Percentiles rank a stretch among this genome's conserved stretches.
Evolutionary conservation across 2,113 vertebrate genomes (phyloP).

Genomic region (Microcebus lehilahytsara): DNA sequence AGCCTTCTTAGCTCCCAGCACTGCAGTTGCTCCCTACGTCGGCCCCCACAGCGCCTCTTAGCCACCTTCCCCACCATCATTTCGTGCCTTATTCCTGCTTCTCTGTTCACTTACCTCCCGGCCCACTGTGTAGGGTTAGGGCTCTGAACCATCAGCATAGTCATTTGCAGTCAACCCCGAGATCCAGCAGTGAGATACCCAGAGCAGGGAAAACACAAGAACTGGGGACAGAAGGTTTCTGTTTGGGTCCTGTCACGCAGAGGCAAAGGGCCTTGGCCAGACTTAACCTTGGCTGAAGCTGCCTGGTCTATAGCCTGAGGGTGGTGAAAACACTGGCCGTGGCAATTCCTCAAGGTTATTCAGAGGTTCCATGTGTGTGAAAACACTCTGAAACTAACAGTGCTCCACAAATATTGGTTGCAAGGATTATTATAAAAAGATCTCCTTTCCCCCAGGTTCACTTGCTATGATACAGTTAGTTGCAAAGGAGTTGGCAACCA

Average conservation of each 20-base stretch:
- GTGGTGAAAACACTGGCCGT: neutral
- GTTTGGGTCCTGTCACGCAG: neutral
- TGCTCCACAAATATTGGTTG: neutral
- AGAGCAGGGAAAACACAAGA: neutral
- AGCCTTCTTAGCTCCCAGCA: neutral
- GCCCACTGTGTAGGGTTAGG: neutral
- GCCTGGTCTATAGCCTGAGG: neutral
- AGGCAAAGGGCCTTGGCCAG: neutral
- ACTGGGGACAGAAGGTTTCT: neutral
- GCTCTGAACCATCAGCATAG: neutral
- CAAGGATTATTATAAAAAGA: neutral
- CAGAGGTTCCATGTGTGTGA: neutral
- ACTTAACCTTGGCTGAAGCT: neutral
- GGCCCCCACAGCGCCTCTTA: neutral
- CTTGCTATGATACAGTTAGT: neutral
- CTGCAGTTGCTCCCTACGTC: neutral
- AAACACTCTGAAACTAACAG: neutral
- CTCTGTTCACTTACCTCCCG: neutral
- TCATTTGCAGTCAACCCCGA: neutral
- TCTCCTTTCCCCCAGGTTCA: neutral
- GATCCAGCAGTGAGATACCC: neutral
- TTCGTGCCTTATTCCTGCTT: neutral
- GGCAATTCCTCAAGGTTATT: neutral
- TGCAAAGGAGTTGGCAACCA: neutral
- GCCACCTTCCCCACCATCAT: neutral